A percentile compares a stretch with the other conserved stretches of the same genome.
These are phyloP conservation scores for Clinocottus analis DNA, from an alignment of 2,113 vertebrate genomes.

Conservation along the genomic window DNA sequence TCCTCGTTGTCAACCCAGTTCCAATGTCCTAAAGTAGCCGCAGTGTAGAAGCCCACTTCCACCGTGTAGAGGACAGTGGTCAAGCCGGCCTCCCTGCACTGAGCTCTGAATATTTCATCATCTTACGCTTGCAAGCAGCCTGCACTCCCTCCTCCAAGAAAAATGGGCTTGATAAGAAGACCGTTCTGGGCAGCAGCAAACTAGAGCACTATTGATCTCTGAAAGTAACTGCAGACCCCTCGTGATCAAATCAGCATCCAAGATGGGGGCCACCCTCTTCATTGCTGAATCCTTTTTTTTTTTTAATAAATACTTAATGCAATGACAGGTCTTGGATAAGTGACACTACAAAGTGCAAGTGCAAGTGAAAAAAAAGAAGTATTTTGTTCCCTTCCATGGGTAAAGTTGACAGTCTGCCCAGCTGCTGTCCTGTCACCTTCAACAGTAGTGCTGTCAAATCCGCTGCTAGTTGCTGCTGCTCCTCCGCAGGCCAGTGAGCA, in stretches of 20 bases:
- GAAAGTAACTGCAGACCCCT: background rate
- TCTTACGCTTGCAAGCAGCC: background rate
- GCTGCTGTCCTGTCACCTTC: no score
- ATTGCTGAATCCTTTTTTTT: background rate
- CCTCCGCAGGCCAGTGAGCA: no score
- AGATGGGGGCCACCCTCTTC: background rate
- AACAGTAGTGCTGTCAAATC: no score
- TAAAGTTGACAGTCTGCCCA: no score
- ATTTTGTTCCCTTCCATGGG: no score
- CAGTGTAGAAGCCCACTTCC: background rate
- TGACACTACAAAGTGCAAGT: background rate
- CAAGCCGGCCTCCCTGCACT: background rate
- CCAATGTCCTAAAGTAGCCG: background rate
- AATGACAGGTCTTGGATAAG: constrained; percentile 1
- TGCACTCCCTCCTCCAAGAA: background rate
- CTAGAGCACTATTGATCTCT: background rate
- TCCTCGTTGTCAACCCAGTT: background rate
- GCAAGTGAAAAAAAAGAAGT: no score
- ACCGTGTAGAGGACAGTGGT: background rate
- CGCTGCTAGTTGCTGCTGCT: no score
- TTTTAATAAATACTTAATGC: constrained; percentile 9
- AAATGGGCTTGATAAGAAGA: background rate
- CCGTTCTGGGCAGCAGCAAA: background rate
- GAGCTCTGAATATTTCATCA: constrained; percentile 28
- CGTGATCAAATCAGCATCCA: background rate